phyloP scores from a whole-genome alignment of 1,140 invertebrate genomes.

The Polyergus mexicanus region DNA sequence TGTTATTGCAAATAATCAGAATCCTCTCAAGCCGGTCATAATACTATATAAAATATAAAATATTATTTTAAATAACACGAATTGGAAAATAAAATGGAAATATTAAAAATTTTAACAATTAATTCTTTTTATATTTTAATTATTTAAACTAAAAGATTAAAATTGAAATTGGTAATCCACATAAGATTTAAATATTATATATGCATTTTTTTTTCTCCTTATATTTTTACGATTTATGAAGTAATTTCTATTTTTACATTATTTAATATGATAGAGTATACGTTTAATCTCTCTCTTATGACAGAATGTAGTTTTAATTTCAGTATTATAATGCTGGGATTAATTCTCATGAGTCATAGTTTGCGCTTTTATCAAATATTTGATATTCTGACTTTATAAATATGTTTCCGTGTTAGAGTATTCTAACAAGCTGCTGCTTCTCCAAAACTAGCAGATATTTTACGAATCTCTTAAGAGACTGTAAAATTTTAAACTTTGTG shows the following conservation, averaged over 20 bases:
- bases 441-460: constrained; percentile 18
- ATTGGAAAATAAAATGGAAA: not conserved
- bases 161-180: not conserved
- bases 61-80: not conserved
- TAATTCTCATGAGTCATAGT: not conserved
- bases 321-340: not conserved
- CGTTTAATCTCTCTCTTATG: constrained; percentile 10
- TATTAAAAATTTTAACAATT: not conserved
- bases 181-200: not conserved
- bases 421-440: constrained; percentile 10
- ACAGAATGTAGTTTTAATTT: not conserved
- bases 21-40: not conserved
- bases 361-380: constrained; percentile 22
- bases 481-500: constrained; percentile 39
- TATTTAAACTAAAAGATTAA: not conserved
- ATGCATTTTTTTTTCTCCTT: not conserved
- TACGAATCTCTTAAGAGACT: constrained; percentile 45
- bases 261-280: not conserved
- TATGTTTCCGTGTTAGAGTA: not conserved
- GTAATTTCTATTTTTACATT: not conserved
- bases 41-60: not conserved
- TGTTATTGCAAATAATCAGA: constrained; percentile 24
- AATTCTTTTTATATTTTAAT: not conserved
- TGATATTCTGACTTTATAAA: constrained; percentile 13
- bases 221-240: constrained; percentile 2